phyloP scores from a whole-genome alignment of 2,888 invertebrate species.

The Drosophila stalkeri region DNA sequence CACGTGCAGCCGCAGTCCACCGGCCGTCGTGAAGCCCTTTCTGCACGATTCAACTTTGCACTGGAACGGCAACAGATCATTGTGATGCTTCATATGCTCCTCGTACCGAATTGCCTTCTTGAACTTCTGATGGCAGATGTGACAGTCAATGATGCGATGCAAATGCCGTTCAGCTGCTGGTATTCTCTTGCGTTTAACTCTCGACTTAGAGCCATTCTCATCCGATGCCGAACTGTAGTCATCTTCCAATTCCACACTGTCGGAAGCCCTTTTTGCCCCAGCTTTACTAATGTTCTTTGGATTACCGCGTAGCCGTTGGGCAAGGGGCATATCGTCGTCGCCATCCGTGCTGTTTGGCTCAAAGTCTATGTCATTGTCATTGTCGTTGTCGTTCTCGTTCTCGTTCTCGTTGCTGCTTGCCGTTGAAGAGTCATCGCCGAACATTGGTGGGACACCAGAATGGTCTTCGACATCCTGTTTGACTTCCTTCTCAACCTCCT shows the following conservation, averaged over 20 bases:
- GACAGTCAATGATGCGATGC: conserved; percentile 80
- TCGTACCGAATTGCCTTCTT: conserved; percentile 80
- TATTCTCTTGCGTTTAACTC: conserved; percentile 63
- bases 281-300: conserved; percentile 9
- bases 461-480: conserved; percentile 49
- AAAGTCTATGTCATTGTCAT: conserved; percentile 70
- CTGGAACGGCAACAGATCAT: conserved; percentile 82
- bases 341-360: conserved; percentile 66
- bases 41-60: conserved; percentile 79
- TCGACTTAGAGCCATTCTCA: conserved; percentile 49
- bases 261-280: neutral
- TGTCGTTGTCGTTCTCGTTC: conserved; percentile 52
- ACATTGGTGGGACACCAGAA: conserved; percentile 22
- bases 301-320: conserved; percentile 61
- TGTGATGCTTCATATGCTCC: conserved; percentile 83
- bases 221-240: conserved; percentile 51
- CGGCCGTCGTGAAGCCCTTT: conserved; percentile 82
- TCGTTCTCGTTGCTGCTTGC: conserved; percentile 59
- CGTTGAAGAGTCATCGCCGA: conserved; percentile 52
- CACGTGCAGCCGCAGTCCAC: conserved; percentile 78
- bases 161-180: conserved; percentile 72
- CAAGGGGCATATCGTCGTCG: conserved; percentile 80
- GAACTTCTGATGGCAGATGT: conserved; percentile 82
- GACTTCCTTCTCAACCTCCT: conserved; percentile 61
- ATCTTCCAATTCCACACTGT: conserved; percentile 45